Evolutionary conservation across 2,113 vertebrate genomes (phyloP).

Genomic region (Antennarius striatus): DNA sequence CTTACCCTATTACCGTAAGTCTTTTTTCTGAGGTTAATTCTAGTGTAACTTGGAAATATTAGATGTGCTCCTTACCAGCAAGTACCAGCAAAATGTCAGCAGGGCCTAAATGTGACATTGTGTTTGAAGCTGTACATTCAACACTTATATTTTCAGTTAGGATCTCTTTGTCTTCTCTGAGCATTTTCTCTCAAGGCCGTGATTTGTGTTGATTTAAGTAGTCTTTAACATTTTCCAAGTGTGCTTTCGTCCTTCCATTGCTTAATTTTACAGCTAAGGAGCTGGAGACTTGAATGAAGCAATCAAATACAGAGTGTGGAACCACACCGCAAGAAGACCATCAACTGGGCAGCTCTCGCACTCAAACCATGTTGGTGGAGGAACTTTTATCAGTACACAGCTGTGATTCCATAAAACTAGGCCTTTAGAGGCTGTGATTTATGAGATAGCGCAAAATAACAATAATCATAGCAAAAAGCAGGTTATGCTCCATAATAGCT

Average conservation of each 20-base stretch:
- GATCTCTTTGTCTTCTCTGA: not conserved
- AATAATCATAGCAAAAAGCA: conserved; percentile 42
- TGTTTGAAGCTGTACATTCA: not conserved
- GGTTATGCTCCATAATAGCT: conserved; percentile 55
- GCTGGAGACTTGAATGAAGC: conserved; percentile 8
- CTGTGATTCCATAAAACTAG: conserved; percentile 14
- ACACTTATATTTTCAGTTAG: not conserved
- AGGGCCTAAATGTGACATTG: not conserved
- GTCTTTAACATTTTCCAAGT: not conserved
- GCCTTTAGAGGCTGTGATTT: conserved; percentile 31
- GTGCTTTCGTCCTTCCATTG: too few relatives aligned
- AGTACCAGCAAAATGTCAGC: conserved; percentile 22
- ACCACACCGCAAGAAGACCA: conserved; percentile 18
- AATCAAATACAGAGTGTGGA: conserved; percentile 19
- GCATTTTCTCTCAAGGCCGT: not conserved
- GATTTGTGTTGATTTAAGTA: not conserved
- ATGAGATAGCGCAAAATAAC: conserved; percentile 28
- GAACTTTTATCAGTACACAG: conserved; percentile 22
- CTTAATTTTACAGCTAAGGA: not conserved
- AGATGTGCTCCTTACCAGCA: not conserved
- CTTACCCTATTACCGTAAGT: too few relatives aligned
- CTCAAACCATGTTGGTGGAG: conserved; percentile 16
- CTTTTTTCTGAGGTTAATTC: conserved; percentile 4
- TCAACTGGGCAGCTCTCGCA: conserved; percentile 11
- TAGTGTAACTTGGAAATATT: conserved; percentile 14